A percentile compares a stretch with the other conserved stretches of the same genome.
Evolutionary conservation across 2,888 invertebrate species (phyloP).

Genomic region (Mimumesa dahlbomi): DNA sequence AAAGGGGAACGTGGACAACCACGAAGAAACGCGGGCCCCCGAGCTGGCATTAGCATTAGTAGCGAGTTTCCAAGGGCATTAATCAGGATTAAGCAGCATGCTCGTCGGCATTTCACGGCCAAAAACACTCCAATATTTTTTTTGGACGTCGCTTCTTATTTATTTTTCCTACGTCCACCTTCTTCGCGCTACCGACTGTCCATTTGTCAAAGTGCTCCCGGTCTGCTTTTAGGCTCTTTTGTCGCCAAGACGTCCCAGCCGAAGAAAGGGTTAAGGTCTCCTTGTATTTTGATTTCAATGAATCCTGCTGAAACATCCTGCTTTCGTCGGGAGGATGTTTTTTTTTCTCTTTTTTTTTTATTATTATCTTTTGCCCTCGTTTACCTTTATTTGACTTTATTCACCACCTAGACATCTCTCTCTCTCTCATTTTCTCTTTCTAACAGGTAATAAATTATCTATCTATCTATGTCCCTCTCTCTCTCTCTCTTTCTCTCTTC

Average conservation of each 20-base stretch:
- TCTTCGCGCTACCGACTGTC: slow-evolving; percentile 57
- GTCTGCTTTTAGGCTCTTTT: slow-evolving; percentile 53
- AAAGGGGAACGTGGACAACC: slow-evolving; percentile 41
- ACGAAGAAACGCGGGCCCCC: slow-evolving; percentile 43
- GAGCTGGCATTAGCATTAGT: slow-evolving; percentile 75
- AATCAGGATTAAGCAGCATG: slow-evolving; percentile 78
- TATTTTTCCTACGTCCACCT: slow-evolving; percentile 43
- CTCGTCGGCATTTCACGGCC: slow-evolving; percentile 65
- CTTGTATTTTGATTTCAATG: slow-evolving; percentile 53
- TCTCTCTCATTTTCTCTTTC: neutral
- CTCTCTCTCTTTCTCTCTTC: too few relatives aligned
- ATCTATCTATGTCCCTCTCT: too few relatives aligned
- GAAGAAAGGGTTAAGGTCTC: slow-evolving; percentile 50
- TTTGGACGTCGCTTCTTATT: slow-evolving; percentile 43
- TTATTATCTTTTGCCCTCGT: slow-evolving; percentile 1
- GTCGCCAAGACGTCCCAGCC: slow-evolving; percentile 42
- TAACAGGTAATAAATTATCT: too few relatives aligned
- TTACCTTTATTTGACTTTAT: slow-evolving; percentile 6
- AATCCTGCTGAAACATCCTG: neutral
- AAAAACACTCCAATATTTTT: slow-evolving; percentile 63
- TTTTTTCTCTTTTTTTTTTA: neutral
- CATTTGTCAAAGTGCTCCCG: slow-evolving; percentile 57
- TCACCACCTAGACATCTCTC: too few relatives aligned
- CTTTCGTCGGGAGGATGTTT: slow-evolving; percentile 22
- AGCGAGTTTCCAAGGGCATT: slow-evolving; percentile 76